Evolutionary conservation across 2,797 vertebrate species (phyloP).

Genomic region (Danio albolineatus): DNA sequence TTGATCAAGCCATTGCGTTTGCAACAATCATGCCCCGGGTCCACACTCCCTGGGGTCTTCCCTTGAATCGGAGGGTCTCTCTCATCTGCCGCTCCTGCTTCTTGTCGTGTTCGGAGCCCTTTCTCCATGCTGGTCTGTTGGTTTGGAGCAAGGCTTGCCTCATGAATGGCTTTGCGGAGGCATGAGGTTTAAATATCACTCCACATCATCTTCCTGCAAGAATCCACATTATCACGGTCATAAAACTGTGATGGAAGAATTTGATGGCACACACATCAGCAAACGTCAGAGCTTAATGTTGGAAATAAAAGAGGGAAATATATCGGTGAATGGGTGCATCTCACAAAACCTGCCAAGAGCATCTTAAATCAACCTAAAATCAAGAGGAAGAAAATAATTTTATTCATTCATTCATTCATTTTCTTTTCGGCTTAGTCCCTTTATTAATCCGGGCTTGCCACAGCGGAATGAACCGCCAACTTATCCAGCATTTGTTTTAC

Average conservation of each 20-base stretch:
- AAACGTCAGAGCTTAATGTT: too few species aligned
- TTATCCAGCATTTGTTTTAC: too few species aligned
- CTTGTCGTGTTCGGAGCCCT: constrained; percentile 34
- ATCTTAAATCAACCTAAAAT: not conserved
- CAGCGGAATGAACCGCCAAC: too few species aligned
- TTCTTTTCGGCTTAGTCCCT: too few species aligned
- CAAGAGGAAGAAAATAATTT: not conserved
- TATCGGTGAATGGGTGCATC: not conserved
- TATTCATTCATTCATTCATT: too few species aligned
- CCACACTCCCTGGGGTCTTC: constrained; percentile 57
- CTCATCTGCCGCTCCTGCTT: constrained; percentile 71
- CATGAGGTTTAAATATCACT: constrained; percentile 65
- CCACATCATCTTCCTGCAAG: constrained; percentile 76
- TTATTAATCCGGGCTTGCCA: too few species aligned
- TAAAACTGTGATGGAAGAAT: too few species aligned
- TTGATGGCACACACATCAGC: not conserved
- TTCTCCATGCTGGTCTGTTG: constrained; percentile 77
- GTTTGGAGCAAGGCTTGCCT: constrained; percentile 49
- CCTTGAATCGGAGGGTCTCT: constrained; percentile 68
- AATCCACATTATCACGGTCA: constrained; percentile 35
- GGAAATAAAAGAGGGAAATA: not conserved
- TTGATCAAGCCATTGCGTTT: constrained; percentile 88
- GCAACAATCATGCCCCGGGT: constrained; percentile 63
- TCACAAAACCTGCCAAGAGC: not conserved
- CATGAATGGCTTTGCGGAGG: constrained; percentile 68